A percentile compares a stretch with the other conserved stretches of the same genome.
Evolutionary conservation across 2,113 vertebrate species (phyloP).

Genomic region (Nycticorax nycticorax): DNA sequence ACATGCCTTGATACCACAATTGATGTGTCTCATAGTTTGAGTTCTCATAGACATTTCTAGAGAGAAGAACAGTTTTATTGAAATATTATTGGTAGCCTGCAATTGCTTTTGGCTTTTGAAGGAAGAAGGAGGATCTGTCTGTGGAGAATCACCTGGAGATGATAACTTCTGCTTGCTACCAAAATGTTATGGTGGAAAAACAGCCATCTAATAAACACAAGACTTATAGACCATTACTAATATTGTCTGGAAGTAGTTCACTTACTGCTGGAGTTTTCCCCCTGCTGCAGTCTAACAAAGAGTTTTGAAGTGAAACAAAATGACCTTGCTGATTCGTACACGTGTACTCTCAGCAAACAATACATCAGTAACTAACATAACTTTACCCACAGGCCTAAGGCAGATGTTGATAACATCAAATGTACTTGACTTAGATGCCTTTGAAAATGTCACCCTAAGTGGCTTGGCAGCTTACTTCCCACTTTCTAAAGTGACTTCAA

Average conservation of each 20-base stretch:
- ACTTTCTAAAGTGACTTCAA: slow-evolving; percentile 6
- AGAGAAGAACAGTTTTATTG: neutral
- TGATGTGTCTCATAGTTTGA: neutral
- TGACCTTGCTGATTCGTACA: neutral
- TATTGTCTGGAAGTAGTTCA: neutral
- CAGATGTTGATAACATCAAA: neutral
- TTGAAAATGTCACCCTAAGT: neutral
- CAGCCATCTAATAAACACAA: neutral
- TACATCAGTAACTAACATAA: neutral
- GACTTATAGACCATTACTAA: neutral
- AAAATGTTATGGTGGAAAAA: neutral
- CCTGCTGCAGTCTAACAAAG: neutral
- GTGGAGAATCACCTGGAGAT: neutral
- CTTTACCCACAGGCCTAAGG: neutral
- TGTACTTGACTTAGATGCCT: neutral
- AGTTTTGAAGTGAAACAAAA: slow-evolving; percentile 20
- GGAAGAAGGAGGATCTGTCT: neutral
- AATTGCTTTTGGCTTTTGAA: neutral
- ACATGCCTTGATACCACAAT: neutral
- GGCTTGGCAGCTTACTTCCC: neutral
- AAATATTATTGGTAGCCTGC: neutral
- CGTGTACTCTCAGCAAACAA: neutral
- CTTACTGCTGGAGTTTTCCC: neutral
- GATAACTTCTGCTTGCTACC: neutral
- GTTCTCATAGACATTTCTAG: neutral